Evolutionary conservation across 2,888 invertebrate genomes (phyloP).

Genomic region (Heliconius hortense): DNA sequence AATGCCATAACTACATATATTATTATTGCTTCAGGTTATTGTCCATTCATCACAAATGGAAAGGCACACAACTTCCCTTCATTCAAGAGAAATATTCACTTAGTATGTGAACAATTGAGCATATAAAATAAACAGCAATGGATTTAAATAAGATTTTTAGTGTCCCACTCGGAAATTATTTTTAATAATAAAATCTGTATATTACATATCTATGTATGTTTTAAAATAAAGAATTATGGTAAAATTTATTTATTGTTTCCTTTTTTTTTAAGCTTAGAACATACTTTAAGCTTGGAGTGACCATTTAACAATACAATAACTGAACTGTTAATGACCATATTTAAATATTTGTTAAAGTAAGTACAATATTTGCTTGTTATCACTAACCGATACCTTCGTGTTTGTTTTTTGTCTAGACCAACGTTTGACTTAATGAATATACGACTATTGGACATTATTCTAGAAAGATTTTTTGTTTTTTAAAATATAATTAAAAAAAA

Average conservation of each 20-base stretch:
- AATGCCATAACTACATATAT: constrained; percentile 44
- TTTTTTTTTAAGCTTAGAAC: not conserved
- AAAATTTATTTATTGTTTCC: not conserved
- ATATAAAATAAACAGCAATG: constrained; percentile 61
- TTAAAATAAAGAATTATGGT: not conserved
- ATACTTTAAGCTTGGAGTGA: not conserved
- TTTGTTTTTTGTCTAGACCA: constrained; percentile 26
- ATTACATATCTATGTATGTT: too few species aligned
- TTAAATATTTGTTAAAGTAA: constrained; percentile 3
- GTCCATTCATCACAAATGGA: constrained; percentile 76
- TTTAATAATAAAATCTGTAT: not conserved
- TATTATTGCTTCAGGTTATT: constrained; percentile 60
- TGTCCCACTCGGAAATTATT: constrained; percentile 25
- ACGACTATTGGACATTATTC: not conserved
- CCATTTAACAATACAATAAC: not conserved
- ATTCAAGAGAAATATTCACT: constrained; percentile 64
- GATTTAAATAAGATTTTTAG: constrained; percentile 70
- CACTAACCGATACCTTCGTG: constrained; percentile 21
- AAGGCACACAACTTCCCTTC: constrained; percentile 62
- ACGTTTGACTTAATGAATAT: constrained; percentile 1
- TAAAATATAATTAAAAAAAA: not conserved
- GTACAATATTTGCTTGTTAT: constrained; percentile 21
- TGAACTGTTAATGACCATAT: constrained; percentile 2
- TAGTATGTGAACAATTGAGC: constrained; percentile 66
- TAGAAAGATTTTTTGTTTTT: not conserved